Evolutionary conservation across 2,888 invertebrate species (phyloP).

Genomic region (Scaeva pyrastri): DNA sequence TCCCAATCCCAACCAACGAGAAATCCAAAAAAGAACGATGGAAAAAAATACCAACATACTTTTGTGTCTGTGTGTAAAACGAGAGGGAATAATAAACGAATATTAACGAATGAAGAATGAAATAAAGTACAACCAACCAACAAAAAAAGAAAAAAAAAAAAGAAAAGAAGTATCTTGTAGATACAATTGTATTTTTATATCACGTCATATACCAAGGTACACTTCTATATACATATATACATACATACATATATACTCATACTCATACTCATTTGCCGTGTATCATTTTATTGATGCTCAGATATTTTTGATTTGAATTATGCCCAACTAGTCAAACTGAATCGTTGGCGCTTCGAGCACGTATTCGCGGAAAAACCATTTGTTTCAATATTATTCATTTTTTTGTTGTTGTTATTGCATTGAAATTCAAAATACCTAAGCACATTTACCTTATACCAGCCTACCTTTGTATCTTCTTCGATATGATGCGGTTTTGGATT

Average conservation of each 20-base stretch:
- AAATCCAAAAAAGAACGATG: not conserved
- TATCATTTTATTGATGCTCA: conserved; percentile 83
- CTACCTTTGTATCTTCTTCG: conserved; percentile 14
- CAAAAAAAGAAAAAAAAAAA: conserved; percentile 11
- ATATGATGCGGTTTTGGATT: conserved; percentile 52
- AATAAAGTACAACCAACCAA: conserved; percentile 9
- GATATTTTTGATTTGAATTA: conserved; percentile 84
- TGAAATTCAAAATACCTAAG: not conserved
- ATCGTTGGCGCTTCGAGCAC: conserved; percentile 85
- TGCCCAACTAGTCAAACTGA: conserved; percentile 84
- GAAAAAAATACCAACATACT: conserved; percentile 52
- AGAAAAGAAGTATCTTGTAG: conserved; percentile 67
- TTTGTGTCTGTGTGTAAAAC: conserved; percentile 71
- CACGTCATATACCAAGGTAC: conserved; percentile 56
- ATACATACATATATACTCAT: conserved; percentile 32
- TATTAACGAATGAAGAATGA: conserved; percentile 67
- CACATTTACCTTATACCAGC: not conserved
- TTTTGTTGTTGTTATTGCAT: conserved; percentile 12
- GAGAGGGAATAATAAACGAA: conserved; percentile 75
- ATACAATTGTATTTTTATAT: conserved; percentile 76
- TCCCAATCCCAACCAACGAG: conserved; percentile 38
- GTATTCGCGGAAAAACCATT: conserved; percentile 83
- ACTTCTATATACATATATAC: too few species aligned
- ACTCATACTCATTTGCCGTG: conserved; percentile 56
- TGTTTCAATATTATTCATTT: conserved; percentile 63